Base-by-base conservation (phyloP, 2,113 vertebrate genomes). In the Canis aureus region DNA sequence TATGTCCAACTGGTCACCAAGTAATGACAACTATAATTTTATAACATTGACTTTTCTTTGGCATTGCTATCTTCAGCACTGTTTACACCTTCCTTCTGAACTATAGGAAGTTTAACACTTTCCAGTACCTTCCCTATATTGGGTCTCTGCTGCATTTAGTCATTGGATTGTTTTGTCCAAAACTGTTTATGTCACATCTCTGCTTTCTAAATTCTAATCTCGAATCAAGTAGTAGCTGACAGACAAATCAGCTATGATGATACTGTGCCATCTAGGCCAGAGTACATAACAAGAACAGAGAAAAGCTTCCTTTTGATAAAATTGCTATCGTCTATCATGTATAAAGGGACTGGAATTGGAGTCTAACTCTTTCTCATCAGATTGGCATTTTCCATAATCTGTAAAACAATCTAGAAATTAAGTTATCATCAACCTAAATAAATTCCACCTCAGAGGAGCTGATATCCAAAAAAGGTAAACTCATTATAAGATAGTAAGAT, bases 131-230 rank as follows among this genome's bases (percentile, higher is more conserved):
- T 69, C 25, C 57, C n/a, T 73, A 80, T 35, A 64, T 25, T 84
- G 32, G 20, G 15, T 87, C 15, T 92, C 20, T 93, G 85, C 59
- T 95, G 38, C 38, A 87, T 76, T 51, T 38, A 2, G 22, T 51
- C n/a, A 59, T 62, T 66, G 35, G 17, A 78, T 91, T 87, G 81
- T 78, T 76, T 80, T 67, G 12, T 74, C 57, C 69, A 82, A 89
- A 53, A 62, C 69, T 80, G 12, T 32, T 90, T 91, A 27, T 73
- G 35, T 88, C 51, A 78, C 78, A 88, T 81, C 35, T 94, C 12
- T 94, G 60, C 23, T 96, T 84, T 96, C 49, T 89, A 76, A 76
- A 57, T 86, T 93, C 38, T 89, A 67, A 89, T 55, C 38, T 81
- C 17, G 55, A 97, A 90, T 74, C 51, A 76, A 95, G 19, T 76